These are phyloP conservation scores for Arrhopalites spinosus DNA, from an alignment of 2,888 invertebrate species.

Conservation along the genomic window DNA sequence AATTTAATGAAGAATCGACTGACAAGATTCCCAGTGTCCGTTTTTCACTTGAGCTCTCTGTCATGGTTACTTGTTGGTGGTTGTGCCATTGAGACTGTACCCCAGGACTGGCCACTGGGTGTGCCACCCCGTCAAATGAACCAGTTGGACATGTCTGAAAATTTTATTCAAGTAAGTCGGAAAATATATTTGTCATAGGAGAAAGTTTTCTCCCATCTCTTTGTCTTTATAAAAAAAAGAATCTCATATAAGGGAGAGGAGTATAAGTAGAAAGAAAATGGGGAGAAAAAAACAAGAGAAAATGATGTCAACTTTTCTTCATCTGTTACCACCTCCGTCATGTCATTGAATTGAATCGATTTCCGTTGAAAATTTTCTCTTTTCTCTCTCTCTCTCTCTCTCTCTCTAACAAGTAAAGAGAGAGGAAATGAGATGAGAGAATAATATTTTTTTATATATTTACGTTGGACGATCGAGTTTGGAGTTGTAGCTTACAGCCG, in stretches of 20 bases:
- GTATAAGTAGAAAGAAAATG: neutral
- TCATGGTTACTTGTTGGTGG: conserved; percentile 53
- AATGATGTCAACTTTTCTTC: neutral
- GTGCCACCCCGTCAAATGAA: conserved; percentile 51
- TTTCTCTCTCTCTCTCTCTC: too few relatives aligned
- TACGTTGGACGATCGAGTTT: too few relatives aligned
- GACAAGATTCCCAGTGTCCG: conserved; percentile 46
- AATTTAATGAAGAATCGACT: conserved; percentile 55
- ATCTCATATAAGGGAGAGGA: neutral
- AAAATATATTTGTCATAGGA: too few relatives aligned
- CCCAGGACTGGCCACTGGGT: conserved; percentile 49
- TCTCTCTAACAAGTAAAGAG: too few relatives aligned
- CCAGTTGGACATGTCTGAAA: conserved; percentile 55
- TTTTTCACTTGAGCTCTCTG: conserved; percentile 53
- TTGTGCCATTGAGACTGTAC: conserved; percentile 49
- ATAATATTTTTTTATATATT: too few relatives aligned
- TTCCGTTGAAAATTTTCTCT: too few relatives aligned
- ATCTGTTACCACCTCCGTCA: too few relatives aligned
- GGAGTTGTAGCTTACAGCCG: too few relatives aligned
- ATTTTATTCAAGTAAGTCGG: conserved; percentile 54
- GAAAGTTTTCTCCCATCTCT: too few relatives aligned
- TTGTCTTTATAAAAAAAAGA: too few relatives aligned
- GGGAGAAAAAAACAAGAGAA: neutral
- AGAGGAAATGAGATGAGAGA: too few relatives aligned
- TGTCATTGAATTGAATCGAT: too few relatives aligned